Base-by-base conservation (phyloP, 2,888 invertebrate genomes). In the Nesidiocoris tenuis region DNA sequence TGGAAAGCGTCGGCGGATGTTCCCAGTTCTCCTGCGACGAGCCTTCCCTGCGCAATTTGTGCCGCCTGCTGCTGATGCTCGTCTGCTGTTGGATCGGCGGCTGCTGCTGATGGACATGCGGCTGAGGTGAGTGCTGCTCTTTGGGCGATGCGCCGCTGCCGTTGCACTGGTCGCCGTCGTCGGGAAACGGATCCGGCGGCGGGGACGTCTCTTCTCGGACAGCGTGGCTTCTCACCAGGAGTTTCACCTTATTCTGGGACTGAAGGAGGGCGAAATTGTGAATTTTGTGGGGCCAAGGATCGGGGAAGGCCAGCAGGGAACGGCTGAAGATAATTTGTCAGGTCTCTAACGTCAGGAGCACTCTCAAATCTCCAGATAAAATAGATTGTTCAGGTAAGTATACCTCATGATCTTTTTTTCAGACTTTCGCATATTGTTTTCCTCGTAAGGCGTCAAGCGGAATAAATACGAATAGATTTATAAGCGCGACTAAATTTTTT, bases 151-250 rank as follows among this genome's bases (percentile, higher is more conserved):
- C 82, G 82, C 24, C 82, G n/a, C n/a, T n/a, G 80, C 19, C 84
- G 83, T 25, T 83, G 83, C 77, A 83, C 80, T 64, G 64, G 21
- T 72, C 72, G 17, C 16, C 25, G n/a, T 54, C 63, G 21, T 72
- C 63, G 18, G 72, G 24, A 82, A 82, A 72, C 12, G 82, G 83
- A 77, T 83, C 84, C 54, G 83, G 84, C 23, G 85, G 85, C 16
- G 85, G 85, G 5, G 84, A 85, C 79, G 92, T 89, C 79, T 93
- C 90, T 84, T 95, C 95, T 82, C 94, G 89, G 87, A 95, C 91
- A 79, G 95, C 96, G 86, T 94, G 93, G 82, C 95, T 94, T 82
- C 96, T 89, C 77, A 93, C 93, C 81, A 95, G 87, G 83, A 93
- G 88, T 85, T 93, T 93, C 79, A 91, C 87, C 86, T 93, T 93